Base-by-base conservation (phyloP, 37 sponge, comb jelly and placozoan species). In the Mnemiopsis leidyi region DNA sequence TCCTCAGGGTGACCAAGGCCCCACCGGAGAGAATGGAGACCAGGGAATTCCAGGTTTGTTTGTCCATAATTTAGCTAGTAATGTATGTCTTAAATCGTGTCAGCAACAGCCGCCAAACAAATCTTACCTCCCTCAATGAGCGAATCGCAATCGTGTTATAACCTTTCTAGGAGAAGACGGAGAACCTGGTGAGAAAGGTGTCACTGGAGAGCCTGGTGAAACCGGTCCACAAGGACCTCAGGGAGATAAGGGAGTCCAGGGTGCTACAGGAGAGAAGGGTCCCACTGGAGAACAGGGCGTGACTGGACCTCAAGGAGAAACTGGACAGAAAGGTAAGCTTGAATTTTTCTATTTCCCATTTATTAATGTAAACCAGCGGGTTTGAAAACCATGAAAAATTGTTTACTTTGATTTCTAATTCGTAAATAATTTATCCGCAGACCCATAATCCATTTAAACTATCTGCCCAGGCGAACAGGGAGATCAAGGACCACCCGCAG, bases 131-230 rank as follows among this genome's bases (percentile, higher is more conserved):
- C n/a, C n/a, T n/a, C n/a, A n/a, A n/a, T n/a, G n/a, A n/a, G n/a
- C n/a, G n/a, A n/a, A n/a, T n/a, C n/a, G n/a, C n/a, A n/a, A n/a
- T n/a, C n/a, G n/a, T n/a, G n/a, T n/a, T n/a, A n/a, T n/a, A n/a
- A n/a, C n/a, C n/a, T n/a, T n/a, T 76, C 9, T 39, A 16, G 94
- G 92, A 7, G 76, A 24, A 23, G 13, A 34, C 3, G 82, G 82
- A 13, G 82, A 82, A 36, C 7, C 18, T 30, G 82, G 36, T 7
- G 31, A 34, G 7, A 31, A 82, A 31, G 82, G 82, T 82, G 38
- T 7, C 5, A 31, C 31, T 32, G 94, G 94, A 23, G 79, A 69
- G 23, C 92, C 92, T 35, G 94, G 94, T 36, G 77, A 92, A 3
- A 38, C 20, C 3, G 94, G 94, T 32, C 76, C 39, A 39, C 0